phyloP scores from a whole-genome alignment of 30 jellyfish, hydroid and myxozoan genomes.

The Cassiopea xamachana region DNA sequence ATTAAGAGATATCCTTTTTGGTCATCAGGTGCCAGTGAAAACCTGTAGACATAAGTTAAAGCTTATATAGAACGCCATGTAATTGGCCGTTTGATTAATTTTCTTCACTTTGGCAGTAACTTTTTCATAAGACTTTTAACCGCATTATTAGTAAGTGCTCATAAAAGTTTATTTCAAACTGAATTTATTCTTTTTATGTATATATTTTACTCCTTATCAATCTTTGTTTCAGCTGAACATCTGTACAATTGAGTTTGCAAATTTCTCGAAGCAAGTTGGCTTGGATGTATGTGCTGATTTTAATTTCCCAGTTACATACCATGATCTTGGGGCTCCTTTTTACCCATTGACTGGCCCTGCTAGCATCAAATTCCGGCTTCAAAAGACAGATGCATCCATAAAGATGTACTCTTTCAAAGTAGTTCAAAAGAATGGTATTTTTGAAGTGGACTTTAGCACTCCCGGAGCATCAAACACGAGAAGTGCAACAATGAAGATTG shows the following conservation, averaged over 20 bases:
- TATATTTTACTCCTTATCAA: too few relatives aligned
- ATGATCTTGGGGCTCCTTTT: constrained; percentile 79
- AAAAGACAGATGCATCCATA: constrained; percentile 74
- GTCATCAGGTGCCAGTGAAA: too few relatives aligned
- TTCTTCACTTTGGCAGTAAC: too few relatives aligned
- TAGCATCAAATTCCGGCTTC: constrained; percentile 60
- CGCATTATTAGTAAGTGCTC: too few relatives aligned
- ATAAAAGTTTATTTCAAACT: too few relatives aligned
- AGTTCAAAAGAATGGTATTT: constrained; percentile 66
- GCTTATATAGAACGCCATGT: too few relatives aligned
- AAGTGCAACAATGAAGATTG: constrained; percentile 64
- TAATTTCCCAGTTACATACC: constrained; percentile 89
- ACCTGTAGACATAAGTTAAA: too few relatives aligned
- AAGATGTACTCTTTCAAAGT: constrained; percentile 50
- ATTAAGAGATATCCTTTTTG: too few relatives aligned
- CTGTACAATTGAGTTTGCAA: constrained; percentile 76
- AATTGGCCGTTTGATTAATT: too few relatives aligned
- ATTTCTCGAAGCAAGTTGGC: constrained; percentile 75
- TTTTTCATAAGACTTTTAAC: too few relatives aligned
- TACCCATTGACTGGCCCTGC: constrained; percentile 98
- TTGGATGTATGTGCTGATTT: constrained; percentile 77
- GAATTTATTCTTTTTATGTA: too few relatives aligned
- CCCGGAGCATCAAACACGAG: constrained; percentile 85
- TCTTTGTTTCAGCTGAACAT: constrained; percentile 47
- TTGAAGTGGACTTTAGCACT: constrained; percentile 70